A percentile compares a stretch with the other conserved stretches of the same genome.
These are phyloP conservation scores for Cephus nigrinus DNA, from an alignment of 2,888 invertebrate species.

Conservation along the genomic window DNA sequence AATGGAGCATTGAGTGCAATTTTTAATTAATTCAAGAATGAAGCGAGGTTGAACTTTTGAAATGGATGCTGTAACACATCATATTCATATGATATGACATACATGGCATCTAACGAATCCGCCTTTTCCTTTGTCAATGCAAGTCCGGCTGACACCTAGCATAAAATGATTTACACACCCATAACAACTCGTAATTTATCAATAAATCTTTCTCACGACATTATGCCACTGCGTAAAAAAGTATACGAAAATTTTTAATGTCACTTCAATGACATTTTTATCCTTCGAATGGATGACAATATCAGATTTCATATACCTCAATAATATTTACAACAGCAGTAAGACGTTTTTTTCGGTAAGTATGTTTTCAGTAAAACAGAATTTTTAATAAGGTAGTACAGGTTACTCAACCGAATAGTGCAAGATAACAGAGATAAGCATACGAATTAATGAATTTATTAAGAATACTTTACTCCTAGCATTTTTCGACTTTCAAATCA, in stretches of 20 bases:
- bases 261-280: background rate
- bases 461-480: background rate
- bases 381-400: too few relatives aligned
- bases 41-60: background rate
- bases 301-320: background rate
- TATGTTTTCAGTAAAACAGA: too few relatives aligned
- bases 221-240: background rate
- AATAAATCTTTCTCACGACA: background rate
- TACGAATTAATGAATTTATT: background rate
- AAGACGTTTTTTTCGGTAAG: too few relatives aligned
- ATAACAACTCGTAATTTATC: background rate
- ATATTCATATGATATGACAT: background rate
- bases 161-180: background rate
- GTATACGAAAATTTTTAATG: background rate
- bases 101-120: background rate
- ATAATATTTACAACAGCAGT: background rate
- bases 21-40: background rate
- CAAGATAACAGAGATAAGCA: background rate
- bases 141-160: background rate
- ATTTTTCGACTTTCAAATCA: background rate
- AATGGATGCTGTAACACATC: background rate
- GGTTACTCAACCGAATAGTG: background rate
- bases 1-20: background rate
- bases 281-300: background rate
- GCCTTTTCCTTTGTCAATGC: background rate